Conservation (phyloP, 1,140 invertebrate genomes). For the Pseudomyrmex gracilis region DNA sequence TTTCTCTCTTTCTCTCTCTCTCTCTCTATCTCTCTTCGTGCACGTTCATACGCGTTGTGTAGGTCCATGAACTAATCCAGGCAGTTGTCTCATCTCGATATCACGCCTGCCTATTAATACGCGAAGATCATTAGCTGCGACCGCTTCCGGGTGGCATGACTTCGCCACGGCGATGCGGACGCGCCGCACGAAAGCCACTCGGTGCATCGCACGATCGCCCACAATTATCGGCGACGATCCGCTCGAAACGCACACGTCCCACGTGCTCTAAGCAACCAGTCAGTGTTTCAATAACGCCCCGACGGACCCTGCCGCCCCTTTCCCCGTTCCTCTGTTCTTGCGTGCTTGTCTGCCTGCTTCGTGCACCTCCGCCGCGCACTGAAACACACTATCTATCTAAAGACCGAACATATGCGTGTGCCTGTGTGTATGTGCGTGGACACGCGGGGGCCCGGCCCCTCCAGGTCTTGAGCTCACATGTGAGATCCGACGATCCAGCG, state of each 20-base stretch:
- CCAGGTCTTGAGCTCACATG: slow-evolving; percentile 69
- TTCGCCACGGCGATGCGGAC: slow-evolving; percentile 2
- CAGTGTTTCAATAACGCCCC: slow-evolving; percentile 55
- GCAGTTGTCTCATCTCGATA: slow-evolving; percentile 51
- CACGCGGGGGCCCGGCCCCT: slow-evolving; percentile 62
- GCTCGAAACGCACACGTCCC: slow-evolving; percentile 45
- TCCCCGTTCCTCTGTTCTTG: neutral
- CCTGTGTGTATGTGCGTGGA: slow-evolving; percentile 2
- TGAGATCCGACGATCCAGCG: slow-evolving; percentile 62
- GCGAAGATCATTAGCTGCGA: slow-evolving; percentile 46
- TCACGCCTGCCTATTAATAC: slow-evolving; percentile 51
- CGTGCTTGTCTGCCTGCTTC: neutral
- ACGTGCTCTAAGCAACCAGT: slow-evolving; percentile 49
- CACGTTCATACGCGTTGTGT: neutral
- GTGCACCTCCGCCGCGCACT: slow-evolving; percentile 44
- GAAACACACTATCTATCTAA: slow-evolving; percentile 45
- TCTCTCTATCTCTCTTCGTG: neutral
- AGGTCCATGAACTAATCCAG: slow-evolving; percentile 38
- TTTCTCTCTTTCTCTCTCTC: too few species aligned
- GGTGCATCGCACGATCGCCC: slow-evolving; percentile 47
- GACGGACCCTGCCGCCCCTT: slow-evolving; percentile 9
- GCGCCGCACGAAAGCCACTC: slow-evolving; percentile 13
- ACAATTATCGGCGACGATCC: slow-evolving; percentile 51
- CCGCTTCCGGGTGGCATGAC: slow-evolving; percentile 49
- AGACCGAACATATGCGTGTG: neutral